phyloP scores from a whole-genome alignment of 1,140 invertebrate genomes.

The Manduca sexta region DNA sequence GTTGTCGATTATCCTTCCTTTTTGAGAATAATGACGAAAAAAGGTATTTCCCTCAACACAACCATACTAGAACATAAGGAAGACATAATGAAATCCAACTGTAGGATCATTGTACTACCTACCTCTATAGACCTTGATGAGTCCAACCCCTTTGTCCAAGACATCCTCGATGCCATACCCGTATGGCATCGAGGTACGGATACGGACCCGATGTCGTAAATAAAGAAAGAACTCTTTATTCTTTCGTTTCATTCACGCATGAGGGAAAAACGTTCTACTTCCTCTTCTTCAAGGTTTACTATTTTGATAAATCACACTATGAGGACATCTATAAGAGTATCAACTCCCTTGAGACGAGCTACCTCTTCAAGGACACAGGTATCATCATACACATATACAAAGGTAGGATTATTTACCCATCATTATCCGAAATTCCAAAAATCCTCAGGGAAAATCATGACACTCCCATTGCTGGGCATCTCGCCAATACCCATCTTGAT shows the following conservation, averaged over 20 bases:
- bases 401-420: not conserved
- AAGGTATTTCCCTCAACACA: slow-evolving; percentile 9
- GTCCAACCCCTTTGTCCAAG: slow-evolving; percentile 10
- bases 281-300: slow-evolving; percentile 1
- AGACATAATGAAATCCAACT: slow-evolving; percentile 9
- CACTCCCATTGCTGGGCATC: not conserved
- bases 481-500: slow-evolving; percentile 19
- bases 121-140: slow-evolving; percentile 14
- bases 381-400: slow-evolving; percentile 9
- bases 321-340: slow-evolving; percentile 21
- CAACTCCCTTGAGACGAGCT: slow-evolving; percentile 8
- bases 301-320: slow-evolving; percentile 6
- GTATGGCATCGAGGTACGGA: no score
- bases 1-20: no score
- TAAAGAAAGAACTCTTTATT: slow-evolving; percentile 10
- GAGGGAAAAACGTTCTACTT: not conserved
- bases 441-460: slow-evolving; percentile 2
- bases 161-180: slow-evolving; percentile 1
- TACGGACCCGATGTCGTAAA: slow-evolving; percentile 3
- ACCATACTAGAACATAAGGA: slow-evolving; percentile 16
- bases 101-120: slow-evolving; percentile 11
- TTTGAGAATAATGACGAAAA: no score
- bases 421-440: not conserved
- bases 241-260: not conserved
- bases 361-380: slow-evolving; percentile 12